These are phyloP conservation scores for Dysmachus trigonus DNA, from an alignment of 2,888 invertebrate genomes.

Conservation along the genomic window DNA sequence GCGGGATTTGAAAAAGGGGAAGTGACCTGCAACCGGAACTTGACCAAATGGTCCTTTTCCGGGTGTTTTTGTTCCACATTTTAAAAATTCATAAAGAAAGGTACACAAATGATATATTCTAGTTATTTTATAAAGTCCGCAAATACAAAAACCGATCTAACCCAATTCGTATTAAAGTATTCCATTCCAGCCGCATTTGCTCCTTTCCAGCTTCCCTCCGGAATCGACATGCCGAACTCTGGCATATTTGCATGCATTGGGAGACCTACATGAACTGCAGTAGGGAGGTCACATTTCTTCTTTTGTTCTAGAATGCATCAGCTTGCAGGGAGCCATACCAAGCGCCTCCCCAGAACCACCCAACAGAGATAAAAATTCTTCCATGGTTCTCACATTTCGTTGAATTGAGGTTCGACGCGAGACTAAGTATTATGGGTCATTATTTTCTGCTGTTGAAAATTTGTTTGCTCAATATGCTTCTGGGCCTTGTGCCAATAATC, in stretches of 20 bases:
- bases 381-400: neutral
- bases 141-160: neutral
- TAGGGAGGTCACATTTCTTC: neutral
- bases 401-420: neutral
- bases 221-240: neutral
- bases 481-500: neutral
- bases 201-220: neutral
- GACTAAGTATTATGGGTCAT: neutral
- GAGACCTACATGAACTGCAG: neutral
- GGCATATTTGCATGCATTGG: neutral
- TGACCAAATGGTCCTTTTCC: neutral
- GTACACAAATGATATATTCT: neutral
- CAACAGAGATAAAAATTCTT: neutral
- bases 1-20: neutral
- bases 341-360: neutral
- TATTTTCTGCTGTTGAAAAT: neutral
- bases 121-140: neutral
- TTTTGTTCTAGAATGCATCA: neutral
- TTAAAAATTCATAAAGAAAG: neutral
- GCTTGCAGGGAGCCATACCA: neutral
- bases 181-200: neutral
- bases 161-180: neutral
- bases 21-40: neutral
- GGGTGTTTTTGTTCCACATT: neutral
- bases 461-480: neutral